Evolutionary conservation across 1,140 invertebrate species (phyloP), one percentile per base, ranked within the genome.

Genomic region (Delia radicum): DNA sequence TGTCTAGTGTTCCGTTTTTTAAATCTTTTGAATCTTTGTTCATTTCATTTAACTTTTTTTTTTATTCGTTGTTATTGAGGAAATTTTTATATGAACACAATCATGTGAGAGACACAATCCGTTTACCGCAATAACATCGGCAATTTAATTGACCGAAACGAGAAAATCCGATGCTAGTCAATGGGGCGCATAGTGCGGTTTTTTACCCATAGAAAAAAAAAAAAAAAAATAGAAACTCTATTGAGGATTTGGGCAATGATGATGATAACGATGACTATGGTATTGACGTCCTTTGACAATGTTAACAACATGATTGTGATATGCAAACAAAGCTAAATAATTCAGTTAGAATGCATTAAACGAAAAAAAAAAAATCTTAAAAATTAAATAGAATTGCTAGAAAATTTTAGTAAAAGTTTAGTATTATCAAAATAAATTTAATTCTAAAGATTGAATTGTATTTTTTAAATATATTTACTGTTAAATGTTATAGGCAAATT

Each of bases 81-180:
- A n/a, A n/a, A n/a, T n/a, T 26, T 26, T 74, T n/a, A 33, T 42
- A 55, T 55, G 46, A 33, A 69, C 65, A 69, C 29, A 69, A 69
- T 69, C 65, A 69, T 69, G 65, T 69, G 65, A 69, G 65, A 69
- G 63, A 75, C 74, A 75, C 74, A 75, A 75, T 75, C 74, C 74
- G 62, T 75, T 75, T 75, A 75, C 74, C 74, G 74, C 74, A 75
- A 75, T 75, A 75, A 75, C 74, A 75, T 75, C 74, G 74, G 61
- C 74, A 75, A 75, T 75, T 75, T 63, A 75, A 75, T 75, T 75
- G 74, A 75, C 74, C 74, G 74, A 75, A 69, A 75, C 74, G 63
- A 67, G 37, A 46, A 69, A 69, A 74, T 74, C 73, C 73, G 73
- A 33, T 74, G 37, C 24, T 27, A 55, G 71, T 73, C 42, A 73